Evolutionary conservation across 2,797 vertebrate species (phyloP).

Genomic region (Hylomyscus alleni): DNA sequence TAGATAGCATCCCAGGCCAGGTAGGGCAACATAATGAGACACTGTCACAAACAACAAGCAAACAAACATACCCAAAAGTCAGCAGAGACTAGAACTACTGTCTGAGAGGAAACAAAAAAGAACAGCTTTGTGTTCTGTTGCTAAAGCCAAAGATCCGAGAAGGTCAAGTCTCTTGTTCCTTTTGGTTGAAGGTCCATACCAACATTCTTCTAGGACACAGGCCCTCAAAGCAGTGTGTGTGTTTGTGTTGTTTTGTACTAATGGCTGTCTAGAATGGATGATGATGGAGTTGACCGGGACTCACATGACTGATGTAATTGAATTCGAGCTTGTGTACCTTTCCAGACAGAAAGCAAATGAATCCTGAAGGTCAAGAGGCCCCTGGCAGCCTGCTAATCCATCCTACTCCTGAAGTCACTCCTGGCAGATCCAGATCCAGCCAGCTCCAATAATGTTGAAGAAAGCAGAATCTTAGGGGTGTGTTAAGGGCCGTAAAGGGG

Average conservation of each 20-base stretch:
- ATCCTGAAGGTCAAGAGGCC: slow-evolving; percentile 12
- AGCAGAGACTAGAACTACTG: not conserved
- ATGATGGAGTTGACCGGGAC: not conserved
- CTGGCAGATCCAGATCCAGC: not conserved
- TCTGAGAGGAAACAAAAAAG: not conserved
- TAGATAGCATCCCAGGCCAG: not conserved
- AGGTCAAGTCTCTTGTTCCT: not conserved
- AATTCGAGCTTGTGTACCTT: not conserved
- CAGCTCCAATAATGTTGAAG: not conserved
- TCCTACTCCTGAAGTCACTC: not conserved
- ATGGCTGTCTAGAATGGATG: not conserved
- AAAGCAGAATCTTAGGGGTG: not conserved
- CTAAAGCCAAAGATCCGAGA: not conserved
- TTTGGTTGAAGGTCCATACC: not conserved
- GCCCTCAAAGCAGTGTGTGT: not conserved
- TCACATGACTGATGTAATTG: not conserved
- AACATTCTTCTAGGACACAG: not conserved
- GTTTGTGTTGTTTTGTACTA: not conserved
- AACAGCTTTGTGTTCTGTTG: not conserved
- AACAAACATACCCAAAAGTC: not conserved
- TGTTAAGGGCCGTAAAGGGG: not conserved
- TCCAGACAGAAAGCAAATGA: slow-evolving; percentile 37
- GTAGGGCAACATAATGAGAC: not conserved
- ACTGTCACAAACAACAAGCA: not conserved
- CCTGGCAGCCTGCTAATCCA: not conserved